phyloP scores from a whole-genome alignment of 2,888 invertebrate genomes.

The Ophion slaviceki region DNA sequence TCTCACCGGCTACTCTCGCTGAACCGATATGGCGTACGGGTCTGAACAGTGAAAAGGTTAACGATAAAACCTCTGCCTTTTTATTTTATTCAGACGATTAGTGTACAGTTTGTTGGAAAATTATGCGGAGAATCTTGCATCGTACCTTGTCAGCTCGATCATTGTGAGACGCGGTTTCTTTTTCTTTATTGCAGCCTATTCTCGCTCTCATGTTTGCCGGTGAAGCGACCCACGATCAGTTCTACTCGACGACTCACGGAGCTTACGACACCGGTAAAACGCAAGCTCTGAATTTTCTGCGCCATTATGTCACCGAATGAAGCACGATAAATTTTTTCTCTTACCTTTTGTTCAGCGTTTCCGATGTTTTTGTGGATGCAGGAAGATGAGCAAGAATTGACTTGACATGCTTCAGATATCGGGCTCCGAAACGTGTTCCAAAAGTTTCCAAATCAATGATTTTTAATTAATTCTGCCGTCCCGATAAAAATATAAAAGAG shows the following conservation, averaged over 20 bases:
- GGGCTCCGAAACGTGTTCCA: too few relatives aligned
- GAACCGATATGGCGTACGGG: slow-evolving; percentile 82
- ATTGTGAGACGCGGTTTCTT: not conserved
- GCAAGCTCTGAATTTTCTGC: slow-evolving; percentile 84
- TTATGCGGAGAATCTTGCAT: slow-evolving; percentile 12
- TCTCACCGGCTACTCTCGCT: slow-evolving; percentile 82
- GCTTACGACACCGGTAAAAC: slow-evolving; percentile 86
- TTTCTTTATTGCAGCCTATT: slow-evolving; percentile 73
- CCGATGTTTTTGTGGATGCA: not conserved
- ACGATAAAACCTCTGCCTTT: not conserved
- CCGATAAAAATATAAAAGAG: too few relatives aligned
- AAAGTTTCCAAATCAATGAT: too few relatives aligned
- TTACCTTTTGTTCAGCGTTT: not conserved
- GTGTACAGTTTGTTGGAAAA: not conserved
- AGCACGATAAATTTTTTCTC: slow-evolving; percentile 9
- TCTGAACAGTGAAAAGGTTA: slow-evolving; percentile 70
- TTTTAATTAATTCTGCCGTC: too few relatives aligned
- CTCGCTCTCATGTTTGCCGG: slow-evolving; percentile 87
- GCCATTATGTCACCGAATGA: slow-evolving; percentile 70
- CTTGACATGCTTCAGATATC: too few relatives aligned
- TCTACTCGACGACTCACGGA: slow-evolving; percentile 89
- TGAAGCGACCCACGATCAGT: slow-evolving; percentile 86
- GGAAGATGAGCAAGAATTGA: too few relatives aligned
- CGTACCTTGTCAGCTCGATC: not conserved
- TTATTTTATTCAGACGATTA: not conserved